These are phyloP conservation scores for Oxyura jamaicensis DNA, from an alignment of 2,113 vertebrate species.

Conservation along the genomic window DNA sequence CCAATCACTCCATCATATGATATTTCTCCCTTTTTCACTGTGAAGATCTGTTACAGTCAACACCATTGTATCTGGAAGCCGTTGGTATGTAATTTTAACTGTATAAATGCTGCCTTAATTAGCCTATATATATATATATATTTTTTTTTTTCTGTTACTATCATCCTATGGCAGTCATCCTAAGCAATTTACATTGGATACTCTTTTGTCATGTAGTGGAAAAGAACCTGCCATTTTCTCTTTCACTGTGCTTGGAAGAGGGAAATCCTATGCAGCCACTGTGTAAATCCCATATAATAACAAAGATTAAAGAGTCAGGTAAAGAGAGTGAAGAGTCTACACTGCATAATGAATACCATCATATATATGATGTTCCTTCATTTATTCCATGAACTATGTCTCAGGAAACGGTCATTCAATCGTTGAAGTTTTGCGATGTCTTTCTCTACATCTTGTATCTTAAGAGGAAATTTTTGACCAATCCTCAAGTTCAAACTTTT, in stretches of 20 bases:
- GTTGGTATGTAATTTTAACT: background rate
- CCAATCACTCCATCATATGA: too few relatives aligned
- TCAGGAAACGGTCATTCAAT: background rate
- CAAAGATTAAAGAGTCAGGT: background rate
- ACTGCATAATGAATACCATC: background rate
- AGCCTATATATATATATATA: too few relatives aligned
- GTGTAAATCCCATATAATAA: background rate
- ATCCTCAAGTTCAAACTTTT: background rate
- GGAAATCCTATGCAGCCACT: background rate
- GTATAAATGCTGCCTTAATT: background rate
- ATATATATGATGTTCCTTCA: background rate
- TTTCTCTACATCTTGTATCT: background rate
- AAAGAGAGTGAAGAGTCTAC: background rate
- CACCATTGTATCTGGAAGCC: background rate
- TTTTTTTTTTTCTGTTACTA: background rate
- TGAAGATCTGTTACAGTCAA: background rate
- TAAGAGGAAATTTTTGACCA: background rate
- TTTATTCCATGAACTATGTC: background rate
- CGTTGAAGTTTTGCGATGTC: background rate
- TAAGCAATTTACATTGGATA: background rate
- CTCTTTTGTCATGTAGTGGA: background rate
- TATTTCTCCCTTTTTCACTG: background rate
- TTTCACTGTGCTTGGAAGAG: too few relatives aligned
- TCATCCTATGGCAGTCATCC: too few relatives aligned
- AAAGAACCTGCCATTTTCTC: background rate